phyloP scores from a whole-genome alignment of 2,797 vertebrate genomes.

The Meriones psammophilus region DNA sequence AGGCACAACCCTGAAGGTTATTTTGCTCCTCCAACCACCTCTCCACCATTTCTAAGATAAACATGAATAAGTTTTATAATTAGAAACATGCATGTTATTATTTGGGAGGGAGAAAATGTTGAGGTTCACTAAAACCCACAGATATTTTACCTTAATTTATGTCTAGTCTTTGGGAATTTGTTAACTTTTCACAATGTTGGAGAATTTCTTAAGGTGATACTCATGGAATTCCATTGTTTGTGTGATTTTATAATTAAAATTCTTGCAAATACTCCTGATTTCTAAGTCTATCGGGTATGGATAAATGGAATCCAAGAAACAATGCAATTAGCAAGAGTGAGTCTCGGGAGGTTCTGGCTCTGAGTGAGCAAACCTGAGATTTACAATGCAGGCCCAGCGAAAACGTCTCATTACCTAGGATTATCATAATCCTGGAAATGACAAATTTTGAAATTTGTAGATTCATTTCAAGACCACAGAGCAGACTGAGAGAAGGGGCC shows the following conservation, averaged over 20 bases:
- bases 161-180: conserved; percentile 52
- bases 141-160: conserved; percentile 66
- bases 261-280: conserved; percentile 82
- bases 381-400: conserved; percentile 75
- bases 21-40: conserved; percentile 41
- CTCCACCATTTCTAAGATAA: conserved; percentile 71
- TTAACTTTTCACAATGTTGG: conserved; percentile 56
- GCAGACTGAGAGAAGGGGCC: conserved; percentile 74
- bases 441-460: conserved; percentile 79
- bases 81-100: conserved; percentile 71
- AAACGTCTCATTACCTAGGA: conserved; percentile 81
- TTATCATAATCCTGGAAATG: conserved; percentile 83
- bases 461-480: conserved; percentile 81
- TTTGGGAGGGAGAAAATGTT: conserved; percentile 73
- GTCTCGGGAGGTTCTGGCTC: conserved; percentile 61
- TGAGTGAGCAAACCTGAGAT: conserved; percentile 70
- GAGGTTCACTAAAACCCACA: conserved; percentile 80
- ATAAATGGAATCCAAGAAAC: conserved; percentile 76
- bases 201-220: conserved; percentile 66
- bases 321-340: conserved; percentile 82
- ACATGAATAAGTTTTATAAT: conserved; percentile 67
- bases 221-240: conserved; percentile 82
- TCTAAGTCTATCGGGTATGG: conserved; percentile 79
- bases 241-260: conserved; percentile 75
- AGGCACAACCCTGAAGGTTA: conserved; percentile 31